Evolutionary conservation across 2,797 vertebrate species (phyloP), one percentile per base, ranked within the genome.

Genomic region (Chelon labrosus): DNA sequence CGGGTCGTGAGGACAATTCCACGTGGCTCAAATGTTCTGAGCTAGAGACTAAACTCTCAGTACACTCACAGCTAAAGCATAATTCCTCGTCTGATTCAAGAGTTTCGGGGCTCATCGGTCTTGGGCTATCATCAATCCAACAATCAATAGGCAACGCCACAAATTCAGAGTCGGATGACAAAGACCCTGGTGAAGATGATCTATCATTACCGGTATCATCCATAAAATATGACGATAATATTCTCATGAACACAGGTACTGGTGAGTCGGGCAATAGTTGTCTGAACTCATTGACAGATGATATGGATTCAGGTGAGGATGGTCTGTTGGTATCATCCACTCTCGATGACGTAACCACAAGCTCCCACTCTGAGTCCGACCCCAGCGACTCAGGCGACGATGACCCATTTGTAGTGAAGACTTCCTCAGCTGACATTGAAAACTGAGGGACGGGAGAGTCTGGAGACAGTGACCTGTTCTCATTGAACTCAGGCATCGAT

Each of bases 211-310:
- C 31, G 7, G 56, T 11, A 22, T 49, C 9, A 16, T 89, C 82
- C 87, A 88, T 75, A 70, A 89, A 92, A 78, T 89, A 90, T 13
- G 91, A 91, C 0, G 90, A 91, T 63, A 91, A 52, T 71, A 88
- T 87, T 74, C 85, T 89, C 90, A 91, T 91, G 50, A 91, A 92
- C 37, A 88, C 78, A 35, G 92, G 91, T 17, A 92, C 83, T 2
- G 93, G 92, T 19, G 93, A 94, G 77, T 94, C 93, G 9, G 93
- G 89, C 14, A 89, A 66, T 7, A 94, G 83, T 39, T 10, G 67
- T 46, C 25, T 79, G 66, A 85, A 88, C 66, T 90, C 87, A 73
- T 39, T 79, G 39, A 86, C 27, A 20, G 91, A 93, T 27, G 85
- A 88, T n/a, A 85, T 27, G 0, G 93, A 92, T 54, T 93, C 89